Conservation (phyloP, 2,797 vertebrate genomes). For the Bradypodion pumilum region DNA sequence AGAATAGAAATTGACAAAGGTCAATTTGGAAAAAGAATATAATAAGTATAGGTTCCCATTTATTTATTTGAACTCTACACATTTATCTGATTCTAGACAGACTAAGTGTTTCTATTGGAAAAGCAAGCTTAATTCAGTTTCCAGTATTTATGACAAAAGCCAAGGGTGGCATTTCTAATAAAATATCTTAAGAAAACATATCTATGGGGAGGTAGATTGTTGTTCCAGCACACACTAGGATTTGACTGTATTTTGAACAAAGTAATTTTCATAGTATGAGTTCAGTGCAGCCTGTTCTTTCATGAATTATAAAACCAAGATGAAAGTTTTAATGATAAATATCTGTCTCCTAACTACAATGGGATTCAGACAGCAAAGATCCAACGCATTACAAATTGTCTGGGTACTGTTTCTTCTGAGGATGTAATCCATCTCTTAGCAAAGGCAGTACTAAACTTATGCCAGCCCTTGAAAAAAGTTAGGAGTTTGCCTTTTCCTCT, state of each 20-base stretch:
- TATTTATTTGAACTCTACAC: neutral
- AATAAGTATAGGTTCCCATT: neutral
- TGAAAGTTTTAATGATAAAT: slow-evolving; percentile 40
- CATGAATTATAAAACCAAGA: slow-evolving; percentile 33
- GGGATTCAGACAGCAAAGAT: neutral
- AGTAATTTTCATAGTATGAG: slow-evolving; percentile 19
- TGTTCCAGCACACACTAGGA: slow-evolving; percentile 19
- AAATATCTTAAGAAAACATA: slow-evolving; percentile 20
- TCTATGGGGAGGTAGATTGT: slow-evolving; percentile 33
- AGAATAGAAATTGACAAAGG: neutral
- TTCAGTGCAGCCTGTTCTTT: slow-evolving; percentile 41
- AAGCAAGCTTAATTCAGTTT: slow-evolving; percentile 30
- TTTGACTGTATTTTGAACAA: slow-evolving; percentile 28
- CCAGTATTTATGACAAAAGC: slow-evolving; percentile 24
- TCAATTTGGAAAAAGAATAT: neutral
- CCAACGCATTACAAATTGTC: slow-evolving; percentile 20
- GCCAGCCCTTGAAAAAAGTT: neutral
- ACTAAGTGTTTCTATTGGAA: neutral
- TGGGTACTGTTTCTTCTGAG: slow-evolving; percentile 19
- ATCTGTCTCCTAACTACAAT: slow-evolving; percentile 3
- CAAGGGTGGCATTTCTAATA: slow-evolving; percentile 10
- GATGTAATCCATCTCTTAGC: slow-evolving; percentile 15
- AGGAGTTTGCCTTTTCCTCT: neutral
- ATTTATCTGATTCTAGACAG: slow-evolving; percentile 7
- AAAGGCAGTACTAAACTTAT: slow-evolving; percentile 6